These are phyloP conservation scores for Motacilla alba DNA, from an alignment of 2,113 vertebrate genomes.

Conservation along the genomic window DNA sequence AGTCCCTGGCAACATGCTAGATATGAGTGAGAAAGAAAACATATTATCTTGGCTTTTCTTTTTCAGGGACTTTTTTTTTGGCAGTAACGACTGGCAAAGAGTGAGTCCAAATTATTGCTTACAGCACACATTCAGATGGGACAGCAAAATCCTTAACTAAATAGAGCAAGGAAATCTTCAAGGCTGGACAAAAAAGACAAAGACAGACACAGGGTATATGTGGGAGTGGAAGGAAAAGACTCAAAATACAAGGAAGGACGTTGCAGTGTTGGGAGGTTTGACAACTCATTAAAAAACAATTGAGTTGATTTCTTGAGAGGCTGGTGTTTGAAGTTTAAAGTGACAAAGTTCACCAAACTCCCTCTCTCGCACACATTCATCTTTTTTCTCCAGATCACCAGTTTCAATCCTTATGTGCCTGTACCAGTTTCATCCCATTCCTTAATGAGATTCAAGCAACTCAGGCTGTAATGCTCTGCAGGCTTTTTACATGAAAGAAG, in stretches of 20 bases:
- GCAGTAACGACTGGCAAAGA: slow-evolving; percentile 31
- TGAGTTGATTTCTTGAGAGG: slow-evolving; percentile 13
- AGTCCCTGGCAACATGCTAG: slow-evolving; percentile 58
- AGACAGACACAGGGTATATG: neutral
- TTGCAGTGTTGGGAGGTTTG: neutral
- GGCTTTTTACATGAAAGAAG: neutral
- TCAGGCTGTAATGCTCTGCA: neutral
- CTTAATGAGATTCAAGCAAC: neutral
- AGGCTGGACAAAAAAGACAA: slow-evolving; percentile 41
- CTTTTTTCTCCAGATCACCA: neutral
- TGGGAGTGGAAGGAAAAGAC: slow-evolving; percentile 58
- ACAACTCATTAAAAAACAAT: slow-evolving; percentile 51
- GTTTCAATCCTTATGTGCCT: neutral
- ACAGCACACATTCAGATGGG: neutral
- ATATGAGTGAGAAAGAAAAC: slow-evolving; percentile 3
- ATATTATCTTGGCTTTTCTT: slow-evolving; percentile 11
- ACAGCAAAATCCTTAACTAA: slow-evolving; percentile 31
- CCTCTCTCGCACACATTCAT: neutral
- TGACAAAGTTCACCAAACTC: slow-evolving; percentile 23
- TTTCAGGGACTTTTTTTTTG: slow-evolving; percentile 21
- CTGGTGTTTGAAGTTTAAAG: slow-evolving; percentile 10
- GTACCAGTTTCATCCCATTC: neutral
- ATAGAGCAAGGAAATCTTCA: slow-evolving; percentile 54
- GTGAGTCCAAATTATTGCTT: neutral
- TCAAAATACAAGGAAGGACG: slow-evolving; percentile 58